Conservation (phyloP, 2,113 vertebrate species). For the Eudyptes chrysolophus region DNA sequence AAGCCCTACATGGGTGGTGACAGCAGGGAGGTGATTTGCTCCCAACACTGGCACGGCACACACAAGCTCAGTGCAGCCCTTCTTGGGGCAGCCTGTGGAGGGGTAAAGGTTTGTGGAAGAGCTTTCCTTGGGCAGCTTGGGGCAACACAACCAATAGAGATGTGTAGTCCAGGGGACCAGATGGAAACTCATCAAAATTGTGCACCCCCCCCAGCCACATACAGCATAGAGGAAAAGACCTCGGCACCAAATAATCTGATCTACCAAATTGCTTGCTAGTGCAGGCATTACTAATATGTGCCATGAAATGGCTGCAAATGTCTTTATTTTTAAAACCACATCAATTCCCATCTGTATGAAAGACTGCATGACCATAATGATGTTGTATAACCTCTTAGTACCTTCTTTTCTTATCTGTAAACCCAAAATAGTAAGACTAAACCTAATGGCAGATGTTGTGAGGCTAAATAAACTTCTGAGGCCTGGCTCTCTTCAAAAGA, state of each 20-base stretch:
- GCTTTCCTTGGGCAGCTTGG: neutral
- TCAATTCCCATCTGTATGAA: neutral
- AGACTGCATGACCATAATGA: neutral
- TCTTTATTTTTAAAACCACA: neutral
- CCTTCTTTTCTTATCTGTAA: neutral
- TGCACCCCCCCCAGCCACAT: neutral
- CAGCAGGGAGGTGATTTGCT: neutral
- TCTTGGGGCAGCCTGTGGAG: neutral
- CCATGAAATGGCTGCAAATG: neutral
- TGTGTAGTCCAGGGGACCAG: fast-evolving
- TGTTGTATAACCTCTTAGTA: neutral
- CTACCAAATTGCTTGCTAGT: neutral
- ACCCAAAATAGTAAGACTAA: neutral
- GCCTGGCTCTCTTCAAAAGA: neutral
- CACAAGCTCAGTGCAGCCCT: fast-evolving
- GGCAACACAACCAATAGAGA: neutral
- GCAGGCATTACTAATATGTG: neutral
- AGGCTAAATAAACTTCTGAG: neutral
- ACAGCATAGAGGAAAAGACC: neutral
- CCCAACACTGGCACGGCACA: fast-evolving
- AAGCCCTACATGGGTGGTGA: neutral
- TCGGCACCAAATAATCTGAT: neutral
- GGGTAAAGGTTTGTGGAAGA: neutral
- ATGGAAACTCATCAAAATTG: neutral
- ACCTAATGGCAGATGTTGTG: neutral